These are phyloP conservation scores for Drosophila novamexicana DNA, from an alignment of 1,140 invertebrate genomes.

Conservation along the genomic window DNA sequence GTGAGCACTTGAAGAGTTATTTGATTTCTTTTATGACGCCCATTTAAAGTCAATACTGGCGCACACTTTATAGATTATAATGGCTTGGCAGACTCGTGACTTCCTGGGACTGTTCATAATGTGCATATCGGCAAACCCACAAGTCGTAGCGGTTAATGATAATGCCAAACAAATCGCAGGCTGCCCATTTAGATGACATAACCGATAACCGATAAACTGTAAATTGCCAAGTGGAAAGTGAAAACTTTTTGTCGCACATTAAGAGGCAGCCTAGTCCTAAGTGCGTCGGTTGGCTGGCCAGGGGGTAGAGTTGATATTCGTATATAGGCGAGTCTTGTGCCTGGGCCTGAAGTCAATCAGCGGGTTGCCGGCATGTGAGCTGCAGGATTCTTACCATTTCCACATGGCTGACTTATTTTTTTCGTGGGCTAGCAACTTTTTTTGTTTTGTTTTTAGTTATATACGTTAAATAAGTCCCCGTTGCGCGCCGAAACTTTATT, in stretches of 20 bases:
- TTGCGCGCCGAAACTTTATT: slow-evolving; percentile 79
- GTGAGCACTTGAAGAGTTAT: neutral
- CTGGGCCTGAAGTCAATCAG: slow-evolving; percentile 64
- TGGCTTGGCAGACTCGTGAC: neutral
- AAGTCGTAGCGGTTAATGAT: slow-evolving; percentile 66
- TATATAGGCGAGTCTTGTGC: slow-evolving; percentile 21
- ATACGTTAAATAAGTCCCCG: slow-evolving; percentile 82
- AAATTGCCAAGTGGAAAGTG: slow-evolving; percentile 76
- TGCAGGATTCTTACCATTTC: slow-evolving; percentile 32
- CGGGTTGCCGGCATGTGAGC: slow-evolving; percentile 48
- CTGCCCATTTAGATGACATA: slow-evolving; percentile 77
- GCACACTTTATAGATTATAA: slow-evolving; percentile 15
- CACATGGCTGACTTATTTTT: slow-evolving; percentile 72
- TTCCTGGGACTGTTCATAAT: slow-evolving; percentile 10
- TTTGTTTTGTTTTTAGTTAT: slow-evolving; percentile 55
- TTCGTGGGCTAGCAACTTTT: slow-evolving; percentile 57
- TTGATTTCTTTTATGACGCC: neutral
- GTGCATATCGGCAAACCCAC: slow-evolving; percentile 25
- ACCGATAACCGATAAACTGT: slow-evolving; percentile 74
- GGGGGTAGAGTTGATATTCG: slow-evolving; percentile 9
- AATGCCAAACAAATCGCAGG: slow-evolving; percentile 72
- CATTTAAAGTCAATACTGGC: slow-evolving; percentile 4
- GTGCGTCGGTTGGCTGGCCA: slow-evolving; percentile 54
- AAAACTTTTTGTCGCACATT: slow-evolving; percentile 68
- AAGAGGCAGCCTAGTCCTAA: slow-evolving; percentile 58